Base-by-base conservation (phyloP, 2,113 vertebrate genomes). In the Lophura nycthemera region DNA sequence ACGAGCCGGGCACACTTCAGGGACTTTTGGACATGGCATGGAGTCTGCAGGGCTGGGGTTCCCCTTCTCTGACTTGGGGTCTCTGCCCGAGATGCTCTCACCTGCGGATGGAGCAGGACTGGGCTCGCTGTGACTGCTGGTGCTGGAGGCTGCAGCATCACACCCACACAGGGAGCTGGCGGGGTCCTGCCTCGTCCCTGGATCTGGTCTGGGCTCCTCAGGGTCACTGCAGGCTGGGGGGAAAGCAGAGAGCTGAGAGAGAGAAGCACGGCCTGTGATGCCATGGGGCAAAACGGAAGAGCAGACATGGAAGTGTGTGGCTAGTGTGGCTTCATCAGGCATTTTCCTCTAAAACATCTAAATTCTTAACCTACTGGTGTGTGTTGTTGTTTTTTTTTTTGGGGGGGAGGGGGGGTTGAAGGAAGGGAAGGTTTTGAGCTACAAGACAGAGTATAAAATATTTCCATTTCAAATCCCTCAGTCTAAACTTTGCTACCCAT, bases 21-120 rank as follows among this genome's bases (percentile, higher is more conserved):
- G 78, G 11, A 66, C 80, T 40, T 65, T 85, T 8, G 91, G 89
- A 83, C 86, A 86, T 0, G 95, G 84, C 16, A 43, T 45, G 32
- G 92, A 94, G 4, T n/a, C 24, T 2, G 13, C 16, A 38, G 90
- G 65, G 18, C 88, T 56, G 18, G 60, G 71, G 27, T 70, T 50
- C 7, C 3, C 56, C 1, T 0, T 17, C 22, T 50, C 75, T 0
- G 3, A 1, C 22, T 4, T 30, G 11, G 54, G 5, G 4, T 10
- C 80, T 14, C 8, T 15, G 14, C 30, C 14, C 1, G 61, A 15
- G 7, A 8, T 2, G 40, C 59, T 70, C 11, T 69, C 25, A 6
- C 17, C 86, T 0, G 1, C 2, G 2, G 27, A 3, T 0, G 59
- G 65, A 12, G 43, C 11, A 0, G 27, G 65, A 10, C 8, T 16